phyloP scores from a whole-genome alignment of 35 echinoderm and acorn worm species.

The Ptychodera flava region DNA sequence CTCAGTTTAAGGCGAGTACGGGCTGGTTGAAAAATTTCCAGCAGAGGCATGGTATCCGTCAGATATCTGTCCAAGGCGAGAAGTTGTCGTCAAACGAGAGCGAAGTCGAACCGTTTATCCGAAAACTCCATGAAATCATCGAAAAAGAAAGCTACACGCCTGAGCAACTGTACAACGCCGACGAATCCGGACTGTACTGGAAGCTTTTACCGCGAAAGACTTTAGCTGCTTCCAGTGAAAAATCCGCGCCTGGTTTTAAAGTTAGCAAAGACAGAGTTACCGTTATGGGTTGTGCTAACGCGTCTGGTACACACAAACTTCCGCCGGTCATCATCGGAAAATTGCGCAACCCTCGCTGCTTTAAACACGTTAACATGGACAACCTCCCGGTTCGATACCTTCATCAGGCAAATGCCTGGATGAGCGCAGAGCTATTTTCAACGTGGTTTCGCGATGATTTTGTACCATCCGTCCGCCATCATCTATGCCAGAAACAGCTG shows the following conservation, averaged over 20 bases:
- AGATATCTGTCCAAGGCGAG: too few species aligned
- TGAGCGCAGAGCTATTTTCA: neutral
- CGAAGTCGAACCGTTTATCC: conserved; percentile 3
- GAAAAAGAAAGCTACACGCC: conserved; percentile 6
- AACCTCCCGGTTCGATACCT: conserved; percentile 16
- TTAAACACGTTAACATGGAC: conserved; percentile 13
- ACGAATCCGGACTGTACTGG: too few species aligned
- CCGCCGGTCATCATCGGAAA: conserved; percentile 6
- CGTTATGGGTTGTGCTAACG: too few species aligned
- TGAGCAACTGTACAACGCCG: too few species aligned
- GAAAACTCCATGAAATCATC: conserved; percentile 12
- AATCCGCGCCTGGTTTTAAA: conserved; percentile 6
- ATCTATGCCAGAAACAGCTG: neutral
- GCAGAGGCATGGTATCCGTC: neutral
- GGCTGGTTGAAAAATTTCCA: neutral
- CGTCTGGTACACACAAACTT: conserved; percentile 6
- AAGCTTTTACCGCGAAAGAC: neutral
- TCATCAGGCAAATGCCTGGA: conserved; percentile 15
- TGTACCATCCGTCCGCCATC: conserved; percentile 9
- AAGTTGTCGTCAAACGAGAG: neutral
- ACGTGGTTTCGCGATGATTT: conserved; percentile 10
- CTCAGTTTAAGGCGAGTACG: neutral
- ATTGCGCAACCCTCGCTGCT: neutral
- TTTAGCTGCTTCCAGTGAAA: neutral
- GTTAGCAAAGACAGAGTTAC: conserved; percentile 10